These are phyloP conservation scores for Pecten maximus DNA, from an alignment of 2,888 invertebrate species.

Conservation along the genomic window DNA sequence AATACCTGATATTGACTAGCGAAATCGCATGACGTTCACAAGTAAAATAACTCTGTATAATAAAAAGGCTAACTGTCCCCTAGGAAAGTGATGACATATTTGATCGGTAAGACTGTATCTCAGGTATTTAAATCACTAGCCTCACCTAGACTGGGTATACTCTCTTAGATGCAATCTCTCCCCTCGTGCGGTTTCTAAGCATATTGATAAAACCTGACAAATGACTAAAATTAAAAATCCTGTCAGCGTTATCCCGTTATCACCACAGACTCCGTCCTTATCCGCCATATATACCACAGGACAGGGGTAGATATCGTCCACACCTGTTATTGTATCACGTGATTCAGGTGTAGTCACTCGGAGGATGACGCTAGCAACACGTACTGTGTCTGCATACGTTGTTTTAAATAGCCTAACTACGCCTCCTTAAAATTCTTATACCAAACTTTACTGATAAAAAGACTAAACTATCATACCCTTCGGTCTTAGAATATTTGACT, in stretches of 20 bases:
- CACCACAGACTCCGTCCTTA: background rate
- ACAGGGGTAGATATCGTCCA: constrained; percentile 2
- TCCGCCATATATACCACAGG: background rate
- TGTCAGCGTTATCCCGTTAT: constrained; percentile 29
- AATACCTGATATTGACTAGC: background rate
- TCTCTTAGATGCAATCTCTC: background rate
- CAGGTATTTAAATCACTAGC: background rate
- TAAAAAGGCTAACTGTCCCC: background rate
- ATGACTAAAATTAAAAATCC: constrained; percentile 30
- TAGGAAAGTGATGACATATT: background rate
- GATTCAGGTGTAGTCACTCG: background rate
- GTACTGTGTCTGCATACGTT: background rate
- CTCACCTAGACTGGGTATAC: background rate
- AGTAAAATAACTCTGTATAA: background rate
- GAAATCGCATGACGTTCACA: background rate
- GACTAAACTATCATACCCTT: no score
- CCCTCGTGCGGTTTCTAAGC: background rate
- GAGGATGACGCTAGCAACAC: background rate
- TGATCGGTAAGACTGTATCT: background rate
- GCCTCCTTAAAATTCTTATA: no score
- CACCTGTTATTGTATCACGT: background rate
- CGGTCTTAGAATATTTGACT: no score
- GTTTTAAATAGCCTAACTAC: no score
- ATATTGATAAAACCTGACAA: constrained; percentile 23
- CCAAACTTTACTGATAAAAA: no score